A percentile compares a stretch with the other conserved stretches of the same genome.
These are phyloP conservation scores for Lasioglossum lativentre DNA, from an alignment of 2,888 invertebrate genomes.

Conservation along the genomic window DNA sequence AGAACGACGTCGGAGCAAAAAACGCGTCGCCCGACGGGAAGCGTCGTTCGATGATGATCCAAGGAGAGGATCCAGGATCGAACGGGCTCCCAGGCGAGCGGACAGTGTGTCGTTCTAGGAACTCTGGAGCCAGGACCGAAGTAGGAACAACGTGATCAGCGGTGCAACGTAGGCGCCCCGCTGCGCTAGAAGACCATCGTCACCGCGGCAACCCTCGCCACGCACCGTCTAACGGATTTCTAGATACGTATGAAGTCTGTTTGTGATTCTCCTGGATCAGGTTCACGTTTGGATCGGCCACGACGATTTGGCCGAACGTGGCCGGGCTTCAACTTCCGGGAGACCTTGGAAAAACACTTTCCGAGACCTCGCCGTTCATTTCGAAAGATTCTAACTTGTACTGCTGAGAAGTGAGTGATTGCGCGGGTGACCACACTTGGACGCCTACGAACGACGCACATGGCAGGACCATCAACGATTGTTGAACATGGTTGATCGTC, in stretches of 20 bases:
- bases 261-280: slow-evolving; percentile 5
- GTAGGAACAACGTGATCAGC: slow-evolving; percentile 66
- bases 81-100: not conserved
- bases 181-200: slow-evolving; percentile 53
- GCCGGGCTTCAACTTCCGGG: not conserved
- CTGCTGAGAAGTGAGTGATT: slow-evolving; percentile 83
- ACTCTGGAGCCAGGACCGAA: slow-evolving; percentile 63
- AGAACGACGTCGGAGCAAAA: slow-evolving; percentile 52
- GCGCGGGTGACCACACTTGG: slow-evolving; percentile 82
- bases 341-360: not conserved
- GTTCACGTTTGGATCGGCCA: slow-evolving; percentile 4
- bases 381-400: slow-evolving; percentile 50
- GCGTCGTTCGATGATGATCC: slow-evolving; percentile 3
- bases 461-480: slow-evolving; percentile 35
- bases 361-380: slow-evolving; percentile 19
- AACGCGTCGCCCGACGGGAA: not conserved
- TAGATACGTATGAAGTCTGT: slow-evolving; percentile 56
- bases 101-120: slow-evolving; percentile 50
- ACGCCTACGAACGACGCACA: slow-evolving; percentile 69
- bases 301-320: not conserved
- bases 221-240: slow-evolving; percentile 70
- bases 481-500: slow-evolving; percentile 39
- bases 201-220: slow-evolving; percentile 54
- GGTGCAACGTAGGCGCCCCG: slow-evolving; percentile 29
- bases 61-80: slow-evolving; percentile 2